Conservation (phyloP, 2,888 invertebrate genomes). For the Fragum sueziense region DNA sequence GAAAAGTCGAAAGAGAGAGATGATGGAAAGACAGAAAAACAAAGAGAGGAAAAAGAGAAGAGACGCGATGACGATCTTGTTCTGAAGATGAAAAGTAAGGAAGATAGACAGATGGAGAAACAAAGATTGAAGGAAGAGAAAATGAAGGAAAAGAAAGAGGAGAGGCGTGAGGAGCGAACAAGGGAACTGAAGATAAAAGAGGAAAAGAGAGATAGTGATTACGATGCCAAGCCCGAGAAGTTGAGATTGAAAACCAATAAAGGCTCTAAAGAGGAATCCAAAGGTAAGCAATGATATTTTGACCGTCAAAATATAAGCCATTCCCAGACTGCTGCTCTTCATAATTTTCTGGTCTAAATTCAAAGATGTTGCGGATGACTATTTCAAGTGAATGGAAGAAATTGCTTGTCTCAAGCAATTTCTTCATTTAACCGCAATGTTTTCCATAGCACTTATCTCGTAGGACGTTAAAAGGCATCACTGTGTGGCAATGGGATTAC, state of each 20-base stretch:
- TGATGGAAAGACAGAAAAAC: slow-evolving; percentile 25
- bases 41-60: slow-evolving; percentile 45
- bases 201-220: slow-evolving; percentile 34
- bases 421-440: too few relatives aligned
- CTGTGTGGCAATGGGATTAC: too few relatives aligned
- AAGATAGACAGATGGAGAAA: slow-evolving; percentile 31
- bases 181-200: slow-evolving; percentile 59
- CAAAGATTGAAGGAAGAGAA: slow-evolving; percentile 43
- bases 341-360: too few relatives aligned
- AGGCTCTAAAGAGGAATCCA: slow-evolving; percentile 42
- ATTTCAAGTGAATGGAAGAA: too few relatives aligned
- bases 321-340: too few relatives aligned
- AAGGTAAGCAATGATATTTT: too few relatives aligned
- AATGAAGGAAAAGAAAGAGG: slow-evolving; percentile 32
- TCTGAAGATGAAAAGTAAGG: slow-evolving; percentile 26
- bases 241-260: slow-evolving; percentile 35
- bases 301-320: too few relatives aligned
- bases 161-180: slow-evolving; percentile 56
- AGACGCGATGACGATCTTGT: slow-evolving; percentile 27
- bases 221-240: slow-evolving; percentile 53
- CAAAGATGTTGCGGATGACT: too few relatives aligned
- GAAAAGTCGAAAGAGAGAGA: slow-evolving; percentile 34
- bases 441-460: too few relatives aligned
- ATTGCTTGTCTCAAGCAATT: too few relatives aligned
- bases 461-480: too few relatives aligned